Evolutionary conservation across 2,113 vertebrate species (phyloP), one percentile per base, ranked within the genome.

Genomic region (Willisornis vidua): DNA sequence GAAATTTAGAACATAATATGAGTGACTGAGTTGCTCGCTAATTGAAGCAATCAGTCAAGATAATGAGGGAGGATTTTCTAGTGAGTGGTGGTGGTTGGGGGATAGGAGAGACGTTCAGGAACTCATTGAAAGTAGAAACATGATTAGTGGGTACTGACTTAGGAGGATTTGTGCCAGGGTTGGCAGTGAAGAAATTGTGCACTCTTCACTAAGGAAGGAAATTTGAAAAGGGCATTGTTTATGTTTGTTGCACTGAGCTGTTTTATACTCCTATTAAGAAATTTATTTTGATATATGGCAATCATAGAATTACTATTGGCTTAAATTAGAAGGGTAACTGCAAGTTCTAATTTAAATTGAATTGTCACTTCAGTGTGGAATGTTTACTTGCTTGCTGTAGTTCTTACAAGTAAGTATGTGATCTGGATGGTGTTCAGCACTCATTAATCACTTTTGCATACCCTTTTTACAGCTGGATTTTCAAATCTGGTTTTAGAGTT

Each of bases 401-500:
- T 93, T 93, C 71, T 74, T 79, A 48, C 37, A 93, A 45, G 74
- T 83, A 55, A 79, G 52, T 77, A 83, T 97, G 94, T 65, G 81
- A 92, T 91, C 76, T 97, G 93, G 91, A 93, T 89, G 96, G 89
- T 80, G 39, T 90, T 94, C 95, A 95, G 62, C 39, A 78, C 72
- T 94, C 95, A 95, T 98, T 97, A 96, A 97, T 98, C 97, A 96
- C 94, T 92, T 86, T 51, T 89, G 67, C 87, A 79, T 98, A 85
- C 63, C 65, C 9, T 28, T 98, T 97, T 95, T 80, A 93, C 93
- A 97, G 94, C 93, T 98, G 95, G 95, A 90, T 97, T 98, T 98
- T 98, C 84, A 97, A 97, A 97, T 96, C 94, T 93, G 94, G 92
- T 97, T 97, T 95, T 96, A 92, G 96, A 97, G 90, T 90, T 97